Evolutionary conservation across 2,888 invertebrate genomes (phyloP).

Genomic region (Pristionchus mayeri): DNA sequence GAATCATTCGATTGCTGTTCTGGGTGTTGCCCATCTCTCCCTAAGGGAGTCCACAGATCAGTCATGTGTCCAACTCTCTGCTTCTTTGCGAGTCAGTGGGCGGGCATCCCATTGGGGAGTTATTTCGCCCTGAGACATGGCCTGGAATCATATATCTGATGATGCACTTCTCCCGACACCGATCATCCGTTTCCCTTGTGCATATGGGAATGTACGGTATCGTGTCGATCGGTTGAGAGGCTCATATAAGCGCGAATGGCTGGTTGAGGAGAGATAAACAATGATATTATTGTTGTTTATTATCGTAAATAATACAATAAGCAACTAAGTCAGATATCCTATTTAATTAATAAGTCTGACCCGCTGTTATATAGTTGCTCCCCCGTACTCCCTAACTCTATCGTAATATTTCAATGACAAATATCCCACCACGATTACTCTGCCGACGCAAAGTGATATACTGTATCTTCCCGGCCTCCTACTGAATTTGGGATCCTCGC

Average conservation of each 20-base stretch:
- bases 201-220: not conserved
- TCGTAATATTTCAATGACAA: no score
- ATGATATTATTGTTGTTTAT: no score
- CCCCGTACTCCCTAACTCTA: no score
- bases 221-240: not conserved
- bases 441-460: no score
- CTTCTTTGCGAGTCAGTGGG: not conserved
- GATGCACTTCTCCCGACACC: not conserved
- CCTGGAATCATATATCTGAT: not conserved
- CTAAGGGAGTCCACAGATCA: not conserved
- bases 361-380: no score
- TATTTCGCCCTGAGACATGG: no score
- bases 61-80: not conserved
- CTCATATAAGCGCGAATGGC: not conserved
- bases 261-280: not conserved
- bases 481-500: no score
- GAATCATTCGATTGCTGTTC: not conserved
- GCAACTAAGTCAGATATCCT: no score
- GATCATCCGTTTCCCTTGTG: not conserved
- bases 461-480: no score
- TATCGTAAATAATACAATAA: no score
- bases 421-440: no score
- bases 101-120: not conserved
- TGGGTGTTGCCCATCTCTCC: slow-evolving; percentile 10
- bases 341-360: no score